Percentiles rank a stretch among this genome's conserved stretches.
Evolutionary conservation across 2,113 vertebrate genomes (phyloP).

Genomic region (Oxygymnocypris stewartii): DNA sequence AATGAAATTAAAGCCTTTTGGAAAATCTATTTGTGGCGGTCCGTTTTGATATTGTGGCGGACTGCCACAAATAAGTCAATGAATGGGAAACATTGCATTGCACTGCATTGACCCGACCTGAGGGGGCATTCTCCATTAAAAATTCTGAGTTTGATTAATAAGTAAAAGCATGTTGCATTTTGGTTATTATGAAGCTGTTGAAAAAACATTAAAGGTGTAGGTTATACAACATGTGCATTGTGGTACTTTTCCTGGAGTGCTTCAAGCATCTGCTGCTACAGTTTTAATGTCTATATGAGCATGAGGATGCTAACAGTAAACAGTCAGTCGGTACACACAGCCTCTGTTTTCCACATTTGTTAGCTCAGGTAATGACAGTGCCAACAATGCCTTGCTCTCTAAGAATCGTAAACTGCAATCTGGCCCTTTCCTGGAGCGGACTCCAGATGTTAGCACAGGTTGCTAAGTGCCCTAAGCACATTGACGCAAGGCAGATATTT

Average conservation of each 20-base stretch:
- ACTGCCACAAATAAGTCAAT: no score
- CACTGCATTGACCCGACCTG: no score
- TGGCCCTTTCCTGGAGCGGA: slow-evolving; percentile 45
- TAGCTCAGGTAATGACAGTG: slow-evolving; percentile 49
- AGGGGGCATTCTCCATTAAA: no score
- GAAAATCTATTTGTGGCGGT: no score
- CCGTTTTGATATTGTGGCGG: no score
- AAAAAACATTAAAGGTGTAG: neutral
- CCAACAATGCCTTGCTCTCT: slow-evolving; percentile 41
- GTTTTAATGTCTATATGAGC: slow-evolving; percentile 22
- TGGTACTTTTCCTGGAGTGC: neutral
- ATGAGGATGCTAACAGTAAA: slow-evolving; percentile 48
- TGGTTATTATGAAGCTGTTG: neutral
- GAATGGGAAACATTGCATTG: no score
- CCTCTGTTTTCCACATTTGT: slow-evolving; percentile 28
- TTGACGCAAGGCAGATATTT: slow-evolving; percentile 34
- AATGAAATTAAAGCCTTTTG: no score
- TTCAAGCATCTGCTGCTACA: slow-evolving; percentile 18
- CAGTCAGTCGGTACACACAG: slow-evolving; percentile 5
- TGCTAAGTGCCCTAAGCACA: slow-evolving; percentile 50
- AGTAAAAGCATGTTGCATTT: no score
- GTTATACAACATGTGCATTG: neutral
- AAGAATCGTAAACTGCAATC: slow-evolving; percentile 26
- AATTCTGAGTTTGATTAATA: no score
- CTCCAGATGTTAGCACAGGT: slow-evolving; percentile 56